phyloP scores from a whole-genome alignment of 1,140 invertebrate genomes.

The Scaptomyza graminum region DNA sequence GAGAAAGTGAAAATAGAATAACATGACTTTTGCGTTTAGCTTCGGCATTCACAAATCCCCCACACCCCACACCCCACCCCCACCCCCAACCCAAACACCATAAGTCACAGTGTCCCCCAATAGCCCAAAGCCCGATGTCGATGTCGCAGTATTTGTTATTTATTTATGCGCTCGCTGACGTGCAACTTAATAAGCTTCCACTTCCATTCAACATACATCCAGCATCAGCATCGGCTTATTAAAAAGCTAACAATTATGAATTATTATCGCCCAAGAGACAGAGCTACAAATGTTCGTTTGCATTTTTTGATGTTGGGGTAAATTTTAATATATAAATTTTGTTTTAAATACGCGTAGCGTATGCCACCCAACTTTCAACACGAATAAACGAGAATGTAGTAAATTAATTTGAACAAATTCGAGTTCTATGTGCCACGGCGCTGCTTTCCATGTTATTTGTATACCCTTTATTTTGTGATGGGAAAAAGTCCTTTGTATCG shows the following conservation, averaged over 20 bases:
- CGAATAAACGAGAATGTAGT: conserved; percentile 59
- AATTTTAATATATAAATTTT: conserved; percentile 74
- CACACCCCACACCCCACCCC: background rate
- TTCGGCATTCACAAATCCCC: background rate
- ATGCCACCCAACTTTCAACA: conserved; percentile 30
- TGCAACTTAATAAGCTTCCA: conserved; percentile 72
- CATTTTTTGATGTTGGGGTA: conserved; percentile 41
- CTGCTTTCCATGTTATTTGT: too few relatives aligned
- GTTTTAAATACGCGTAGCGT: conserved; percentile 46
- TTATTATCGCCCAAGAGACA: conserved; percentile 48
- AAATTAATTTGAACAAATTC: conserved; percentile 82
- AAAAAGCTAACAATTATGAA: conserved; percentile 57
- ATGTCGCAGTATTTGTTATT: conserved; percentile 46
- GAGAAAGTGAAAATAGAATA: conserved; percentile 72
- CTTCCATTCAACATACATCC: background rate
- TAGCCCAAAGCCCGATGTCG: conserved; percentile 3
- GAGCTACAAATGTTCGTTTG: conserved; percentile 43
- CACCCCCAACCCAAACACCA: conserved; percentile 11
- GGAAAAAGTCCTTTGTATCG: too few relatives aligned
- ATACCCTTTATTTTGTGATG: conserved; percentile 16
- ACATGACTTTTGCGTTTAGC: conserved; percentile 21
- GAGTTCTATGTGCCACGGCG: conserved; percentile 22
- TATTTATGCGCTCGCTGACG: conserved; percentile 79
- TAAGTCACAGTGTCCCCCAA: conserved; percentile 14
- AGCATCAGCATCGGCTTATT: conserved; percentile 10